Evolutionary conservation across 2,888 invertebrate genomes (phyloP).

Genomic region (Aradus depressus): DNA sequence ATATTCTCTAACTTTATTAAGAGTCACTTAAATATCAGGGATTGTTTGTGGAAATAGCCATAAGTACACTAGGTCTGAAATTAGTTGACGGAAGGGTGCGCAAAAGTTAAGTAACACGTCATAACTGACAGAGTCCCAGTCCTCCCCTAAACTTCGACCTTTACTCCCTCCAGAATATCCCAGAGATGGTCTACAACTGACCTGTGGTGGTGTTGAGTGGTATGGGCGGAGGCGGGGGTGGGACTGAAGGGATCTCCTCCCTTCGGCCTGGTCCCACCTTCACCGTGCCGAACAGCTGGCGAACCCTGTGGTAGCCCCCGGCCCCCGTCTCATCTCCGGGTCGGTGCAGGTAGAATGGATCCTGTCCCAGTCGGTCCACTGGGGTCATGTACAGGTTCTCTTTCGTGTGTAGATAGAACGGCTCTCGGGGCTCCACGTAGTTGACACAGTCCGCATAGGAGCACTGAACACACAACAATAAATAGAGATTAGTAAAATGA

Average conservation of each 20-base stretch:
- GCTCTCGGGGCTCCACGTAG: conserved; percentile 44
- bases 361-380: conserved; percentile 51
- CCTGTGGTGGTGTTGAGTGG: conserved; percentile 13
- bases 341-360: conserved; percentile 69
- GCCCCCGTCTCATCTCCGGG: conserved; percentile 10
- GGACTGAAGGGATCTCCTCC: conserved; percentile 31
- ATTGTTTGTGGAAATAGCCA: too few relatives aligned
- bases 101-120: not conserved
- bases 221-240: conserved; percentile 7
- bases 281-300: conserved; percentile 18
- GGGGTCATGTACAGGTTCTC: conserved; percentile 79
- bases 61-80: too few relatives aligned
- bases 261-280: not conserved
- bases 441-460: conserved; percentile 46
- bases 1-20: not conserved
- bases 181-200: not conserved
- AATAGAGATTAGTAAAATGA: too few relatives aligned
- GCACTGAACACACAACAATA: too few relatives aligned
- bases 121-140: not conserved
- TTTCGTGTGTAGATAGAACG: conserved; percentile 64
- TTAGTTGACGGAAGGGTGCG: not conserved
- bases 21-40: too few relatives aligned
- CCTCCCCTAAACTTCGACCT: not conserved
- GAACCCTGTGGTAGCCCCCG: conserved; percentile 22
- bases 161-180: not conserved